Conservation (phyloP, 2,888 invertebrate genomes). For the Hydrotaea diabolus region DNA sequence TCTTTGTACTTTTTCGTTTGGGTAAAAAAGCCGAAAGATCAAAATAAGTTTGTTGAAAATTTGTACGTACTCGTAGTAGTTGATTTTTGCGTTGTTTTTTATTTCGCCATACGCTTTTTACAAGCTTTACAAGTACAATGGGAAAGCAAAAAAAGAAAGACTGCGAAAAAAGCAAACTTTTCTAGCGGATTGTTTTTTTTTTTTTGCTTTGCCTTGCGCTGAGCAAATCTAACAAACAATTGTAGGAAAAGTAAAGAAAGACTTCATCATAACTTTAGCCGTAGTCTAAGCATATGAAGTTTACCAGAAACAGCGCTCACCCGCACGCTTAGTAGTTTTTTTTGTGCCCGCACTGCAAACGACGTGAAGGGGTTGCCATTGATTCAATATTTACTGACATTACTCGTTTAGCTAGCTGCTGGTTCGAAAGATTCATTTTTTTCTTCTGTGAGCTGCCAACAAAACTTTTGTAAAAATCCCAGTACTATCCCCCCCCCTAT, state of each 20-base stretch:
- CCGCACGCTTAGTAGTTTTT: too few relatives aligned
- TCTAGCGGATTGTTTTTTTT: background rate
- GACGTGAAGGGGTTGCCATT: slow-evolving; percentile 57
- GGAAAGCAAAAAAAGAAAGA: background rate
- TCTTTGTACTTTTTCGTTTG: background rate
- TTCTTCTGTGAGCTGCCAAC: slow-evolving; percentile 5
- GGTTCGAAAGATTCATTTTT: background rate
- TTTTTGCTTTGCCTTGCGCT: background rate
- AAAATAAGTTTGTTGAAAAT: slow-evolving; percentile 29
- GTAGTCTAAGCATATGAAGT: slow-evolving; percentile 46
- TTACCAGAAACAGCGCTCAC: too few relatives aligned
- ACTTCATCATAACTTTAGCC: slow-evolving; percentile 57
- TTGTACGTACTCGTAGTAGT: slow-evolving; percentile 11
- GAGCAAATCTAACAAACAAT: slow-evolving; percentile 35
- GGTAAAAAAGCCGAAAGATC: slow-evolving; percentile 15
- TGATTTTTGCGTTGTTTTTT: background rate
- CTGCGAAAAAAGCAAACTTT: background rate
- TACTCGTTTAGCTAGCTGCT: background rate
- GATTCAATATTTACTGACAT: slow-evolving; percentile 63
- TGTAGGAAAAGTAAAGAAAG: slow-evolving; percentile 2
- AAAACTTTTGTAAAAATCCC: slow-evolving; percentile 44
- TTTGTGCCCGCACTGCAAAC: background rate
- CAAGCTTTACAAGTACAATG: background rate
- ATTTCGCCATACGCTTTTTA: background rate
- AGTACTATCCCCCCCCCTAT: slow-evolving; percentile 7